These are phyloP conservation scores for Talpa occidentalis DNA, from an alignment of 2,113 vertebrate species.

Conservation along the genomic window DNA sequence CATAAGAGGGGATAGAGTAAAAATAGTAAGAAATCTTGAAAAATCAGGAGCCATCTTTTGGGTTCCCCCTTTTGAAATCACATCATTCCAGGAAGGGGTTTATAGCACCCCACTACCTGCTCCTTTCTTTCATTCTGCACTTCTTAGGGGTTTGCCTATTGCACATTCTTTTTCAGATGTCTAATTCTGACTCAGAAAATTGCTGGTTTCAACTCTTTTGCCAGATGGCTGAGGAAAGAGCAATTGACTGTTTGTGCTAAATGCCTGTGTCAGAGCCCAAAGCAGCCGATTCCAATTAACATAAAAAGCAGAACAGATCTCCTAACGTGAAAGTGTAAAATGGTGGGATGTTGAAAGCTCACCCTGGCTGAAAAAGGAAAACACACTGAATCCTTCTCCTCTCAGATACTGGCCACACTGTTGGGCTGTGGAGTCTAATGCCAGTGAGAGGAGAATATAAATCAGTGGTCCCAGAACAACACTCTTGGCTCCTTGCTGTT, in stretches of 20 bases:
- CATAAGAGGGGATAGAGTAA: neutral
- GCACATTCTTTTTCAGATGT: slow-evolving; percentile 80
- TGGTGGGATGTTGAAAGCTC: slow-evolving; percentile 55
- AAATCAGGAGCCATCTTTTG: neutral
- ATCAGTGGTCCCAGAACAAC: neutral
- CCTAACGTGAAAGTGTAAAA: slow-evolving; percentile 61
- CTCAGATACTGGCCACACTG: neutral
- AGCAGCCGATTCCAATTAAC: slow-evolving; percentile 82
- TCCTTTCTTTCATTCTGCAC: slow-evolving; percentile 37
- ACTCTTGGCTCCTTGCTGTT: neutral
- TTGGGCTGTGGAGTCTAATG: neutral
- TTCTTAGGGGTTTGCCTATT: slow-evolving; percentile 68
- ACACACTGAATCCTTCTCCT: neutral
- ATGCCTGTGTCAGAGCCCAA: slow-evolving; percentile 81
- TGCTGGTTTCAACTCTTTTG: slow-evolving; percentile 85
- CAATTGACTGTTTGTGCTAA: slow-evolving; percentile 82
- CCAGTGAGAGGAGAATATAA: neutral
- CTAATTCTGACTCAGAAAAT: slow-evolving; percentile 85
- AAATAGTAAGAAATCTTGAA: neutral
- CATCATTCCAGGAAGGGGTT: neutral
- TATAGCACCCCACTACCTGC: slow-evolving; percentile 52
- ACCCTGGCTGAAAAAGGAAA: slow-evolving; percentile 51
- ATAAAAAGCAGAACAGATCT: slow-evolving; percentile 79
- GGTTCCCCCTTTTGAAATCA: neutral
- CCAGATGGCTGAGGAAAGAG: slow-evolving; percentile 87